These are phyloP conservation scores for Zeugodacus cucurbitae DNA, from an alignment of 1,140 invertebrate species.

Conservation along the genomic window DNA sequence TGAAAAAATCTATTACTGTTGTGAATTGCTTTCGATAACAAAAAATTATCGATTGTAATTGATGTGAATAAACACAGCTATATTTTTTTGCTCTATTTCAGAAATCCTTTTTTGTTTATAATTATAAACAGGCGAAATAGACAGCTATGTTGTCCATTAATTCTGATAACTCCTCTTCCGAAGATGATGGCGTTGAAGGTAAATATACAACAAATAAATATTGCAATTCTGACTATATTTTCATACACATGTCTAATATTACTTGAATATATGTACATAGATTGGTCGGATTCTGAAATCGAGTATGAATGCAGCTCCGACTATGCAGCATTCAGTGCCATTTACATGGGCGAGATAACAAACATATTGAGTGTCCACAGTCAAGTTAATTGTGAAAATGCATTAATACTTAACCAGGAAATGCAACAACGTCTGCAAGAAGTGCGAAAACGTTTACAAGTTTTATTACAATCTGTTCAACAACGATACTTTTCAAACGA, in stretches of 20 bases:
- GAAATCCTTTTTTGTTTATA: too few relatives aligned
- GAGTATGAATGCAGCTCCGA: neutral
- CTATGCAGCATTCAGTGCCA: neutral
- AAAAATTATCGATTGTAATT: too few relatives aligned
- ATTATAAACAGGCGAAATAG: too few relatives aligned
- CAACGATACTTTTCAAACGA: conserved; percentile 24
- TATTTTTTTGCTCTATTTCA: too few relatives aligned
- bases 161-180: neutral
- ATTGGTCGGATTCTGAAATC: neutral
- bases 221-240: neutral
- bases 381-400: conserved; percentile 23
- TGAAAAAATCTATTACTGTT: too few relatives aligned
- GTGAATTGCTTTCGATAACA: too few relatives aligned
- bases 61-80: too few relatives aligned
- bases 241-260: neutral
- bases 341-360: neutral
- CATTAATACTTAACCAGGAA: conserved; percentile 7
- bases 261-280: neutral
- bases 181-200: neutral
- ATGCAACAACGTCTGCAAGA: conserved; percentile 32
- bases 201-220: neutral
- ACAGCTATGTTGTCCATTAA: neutral
- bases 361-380: neutral
- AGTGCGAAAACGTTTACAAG: conserved; percentile 34
- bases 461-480: conserved; percentile 8